These are phyloP conservation scores for Triplophysa siluroides DNA, from an alignment of 2,113 vertebrate genomes.

Conservation along the genomic window DNA sequence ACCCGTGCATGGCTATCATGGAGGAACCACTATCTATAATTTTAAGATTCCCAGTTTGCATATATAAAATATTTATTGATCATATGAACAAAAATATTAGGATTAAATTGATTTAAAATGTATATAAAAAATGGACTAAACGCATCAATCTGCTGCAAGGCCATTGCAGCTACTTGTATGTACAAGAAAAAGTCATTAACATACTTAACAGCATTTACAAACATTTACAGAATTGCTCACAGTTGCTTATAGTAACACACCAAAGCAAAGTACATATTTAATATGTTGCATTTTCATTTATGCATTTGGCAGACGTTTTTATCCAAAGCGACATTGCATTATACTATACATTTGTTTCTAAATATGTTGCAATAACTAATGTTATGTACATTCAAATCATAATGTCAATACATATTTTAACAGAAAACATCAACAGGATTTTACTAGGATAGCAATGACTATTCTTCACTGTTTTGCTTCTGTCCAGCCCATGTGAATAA, in stretches of 20 bases:
- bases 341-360: no score
- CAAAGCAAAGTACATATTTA: not conserved
- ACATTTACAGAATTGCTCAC: not conserved
- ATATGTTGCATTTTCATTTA: not conserved
- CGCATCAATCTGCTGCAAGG: not conserved
- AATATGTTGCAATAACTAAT: not conserved
- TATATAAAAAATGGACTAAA: not conserved
- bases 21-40: no score
- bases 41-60: not conserved
- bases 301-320: no score
- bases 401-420: not conserved
- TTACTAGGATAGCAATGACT: not conserved
- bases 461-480: not conserved
- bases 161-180: not conserved
- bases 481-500: not conserved
- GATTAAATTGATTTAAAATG: not conserved
- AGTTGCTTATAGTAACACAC: not conserved
- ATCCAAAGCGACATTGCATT: no score
- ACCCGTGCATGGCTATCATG: no score
- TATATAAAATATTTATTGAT: not conserved
- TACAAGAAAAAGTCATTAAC: not conserved
- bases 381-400: not conserved
- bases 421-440: not conserved
- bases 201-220: not conserved
- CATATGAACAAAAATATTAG: not conserved